A percentile compares a stretch with the other conserved stretches of the same genome.
Evolutionary conservation across 2,888 invertebrate genomes (phyloP).

Genomic region (Leptarthrus brevirostris): DNA sequence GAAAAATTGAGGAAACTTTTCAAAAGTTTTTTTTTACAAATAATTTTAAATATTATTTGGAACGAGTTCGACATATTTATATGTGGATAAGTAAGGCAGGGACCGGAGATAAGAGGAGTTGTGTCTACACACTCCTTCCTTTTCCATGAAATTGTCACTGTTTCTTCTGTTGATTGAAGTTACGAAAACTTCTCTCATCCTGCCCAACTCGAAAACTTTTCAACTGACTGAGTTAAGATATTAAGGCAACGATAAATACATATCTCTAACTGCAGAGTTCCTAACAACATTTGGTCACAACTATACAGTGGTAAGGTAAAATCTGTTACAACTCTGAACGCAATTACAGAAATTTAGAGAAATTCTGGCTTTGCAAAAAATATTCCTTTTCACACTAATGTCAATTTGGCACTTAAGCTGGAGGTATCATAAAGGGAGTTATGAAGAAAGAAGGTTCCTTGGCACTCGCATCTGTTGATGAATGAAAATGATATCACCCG

Average conservation of each 20-base stretch:
- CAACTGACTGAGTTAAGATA: slow-evolving; percentile 2
- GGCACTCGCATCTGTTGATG: not conserved
- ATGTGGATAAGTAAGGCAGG: not conserved
- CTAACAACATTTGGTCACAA: not conserved
- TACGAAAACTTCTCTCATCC: slow-evolving; percentile 19
- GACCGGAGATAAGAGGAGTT: not conserved
- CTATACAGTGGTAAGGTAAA: slow-evolving; percentile 7
- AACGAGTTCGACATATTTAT: not conserved
- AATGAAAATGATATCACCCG: slow-evolving; percentile 2
- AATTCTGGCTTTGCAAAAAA: not conserved
- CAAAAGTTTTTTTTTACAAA: not conserved
- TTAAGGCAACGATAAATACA: slow-evolving; percentile 18
- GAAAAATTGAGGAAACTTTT: slow-evolving; percentile 34
- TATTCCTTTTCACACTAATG: not conserved
- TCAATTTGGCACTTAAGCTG: too few relatives aligned
- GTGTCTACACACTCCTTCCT: slow-evolving; percentile 7
- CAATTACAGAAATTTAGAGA: slow-evolving; percentile 29
- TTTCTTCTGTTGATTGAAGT: slow-evolving; percentile 22
- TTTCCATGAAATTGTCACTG: slow-evolving; percentile 26
- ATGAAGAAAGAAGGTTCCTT: too few relatives aligned
- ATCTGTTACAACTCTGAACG: slow-evolving; percentile 28
- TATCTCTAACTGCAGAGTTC: not conserved
- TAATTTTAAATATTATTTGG: slow-evolving; percentile 19
- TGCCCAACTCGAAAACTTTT: slow-evolving; percentile 20
- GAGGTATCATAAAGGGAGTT: too few relatives aligned